Evolutionary conservation across 1,140 invertebrate genomes (phyloP), one percentile per base, ranked within the genome.

Genomic region (Drosophila tsacasi): DNA sequence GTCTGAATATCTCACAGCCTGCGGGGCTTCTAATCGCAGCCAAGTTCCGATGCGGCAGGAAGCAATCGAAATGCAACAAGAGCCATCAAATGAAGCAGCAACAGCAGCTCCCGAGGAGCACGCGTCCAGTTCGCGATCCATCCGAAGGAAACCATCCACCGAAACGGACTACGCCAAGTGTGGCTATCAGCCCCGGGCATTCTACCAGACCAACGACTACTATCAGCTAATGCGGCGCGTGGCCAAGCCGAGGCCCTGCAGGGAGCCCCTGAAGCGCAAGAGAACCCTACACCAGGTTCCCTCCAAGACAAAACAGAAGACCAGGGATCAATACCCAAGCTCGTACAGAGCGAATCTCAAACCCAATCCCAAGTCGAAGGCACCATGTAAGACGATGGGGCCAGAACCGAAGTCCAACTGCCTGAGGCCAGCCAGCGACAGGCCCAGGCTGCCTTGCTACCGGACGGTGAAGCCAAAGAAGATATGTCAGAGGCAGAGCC

Each of bases 201-300:
- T 42, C 49, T 49, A 54, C 8, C 10, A 46, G 15, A 47, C 21
- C n/a, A 69, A 76, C 19, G 82, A 84, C 1, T 85, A 50, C 17
- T 30, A 64, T 9, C 82, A 84, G 35, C 27, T 85, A 6, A 81
- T 85, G 82, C 74, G 35, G 2, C 57, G 62, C 0, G 74, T 84
- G 47, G 82, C 67, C 19, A 62, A 42, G 10, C 77, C 61, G 5
- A 58, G 82, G n/a, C 19, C 46, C 8, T 10, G n/a, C n/a, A 0
- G 0, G 8, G 13, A 69, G 50, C 7, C 7, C 8, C 17, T 5
- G 10, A 39, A 12, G 35, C 25, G 9, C 7, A 27, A 25, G 17
- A 52, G 2, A 10, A 9, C 8, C 12, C n/a, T 3, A 7, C 3
- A 5, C 1, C 13, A 13, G 19, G 25, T 21, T 7, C 2, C 15